Evolutionary conservation across 1,140 invertebrate genomes (phyloP).

Genomic region (Coptotermes formosanus): DNA sequence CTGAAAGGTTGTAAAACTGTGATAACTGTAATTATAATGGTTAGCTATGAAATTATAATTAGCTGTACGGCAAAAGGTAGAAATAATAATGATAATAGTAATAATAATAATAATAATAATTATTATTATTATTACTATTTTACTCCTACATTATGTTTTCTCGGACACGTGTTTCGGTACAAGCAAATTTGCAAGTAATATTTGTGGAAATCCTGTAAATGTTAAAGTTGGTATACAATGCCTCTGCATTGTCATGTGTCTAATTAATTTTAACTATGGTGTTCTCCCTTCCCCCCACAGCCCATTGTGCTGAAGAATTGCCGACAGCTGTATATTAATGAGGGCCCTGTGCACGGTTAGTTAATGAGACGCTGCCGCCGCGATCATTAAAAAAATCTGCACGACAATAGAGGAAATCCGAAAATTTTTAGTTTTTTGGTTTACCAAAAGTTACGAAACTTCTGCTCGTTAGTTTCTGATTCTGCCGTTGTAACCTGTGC

Average conservation of each 20-base stretch:
- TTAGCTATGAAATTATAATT: neutral
- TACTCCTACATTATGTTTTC: neutral
- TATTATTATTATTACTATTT: too few relatives aligned
- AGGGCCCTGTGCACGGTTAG: neutral
- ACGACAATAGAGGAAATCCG: slow-evolving; percentile 14
- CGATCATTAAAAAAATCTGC: slow-evolving; percentile 19
- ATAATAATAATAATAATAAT: neutral
- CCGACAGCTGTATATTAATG: slow-evolving; percentile 29
- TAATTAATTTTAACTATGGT: slow-evolving; percentile 32
- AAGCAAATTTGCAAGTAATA: neutral
- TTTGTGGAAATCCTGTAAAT: neutral
- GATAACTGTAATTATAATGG: too few relatives aligned
- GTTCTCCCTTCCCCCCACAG: neutral
- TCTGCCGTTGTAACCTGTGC: neutral
- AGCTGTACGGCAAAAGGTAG: neutral
- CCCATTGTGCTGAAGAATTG: slow-evolving; percentile 32
- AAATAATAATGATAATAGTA: neutral
- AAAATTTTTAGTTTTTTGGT: slow-evolving; percentile 3
- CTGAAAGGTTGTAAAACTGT: neutral
- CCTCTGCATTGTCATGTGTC: slow-evolving; percentile 22
- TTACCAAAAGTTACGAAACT: neutral
- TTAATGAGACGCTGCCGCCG: slow-evolving; percentile 20
- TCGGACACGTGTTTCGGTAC: neutral
- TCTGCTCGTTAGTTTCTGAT: neutral
- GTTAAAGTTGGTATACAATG: slow-evolving; percentile 23